Conservation (phyloP, 2,888 invertebrate genomes). For the Morpho helenor region DNA sequence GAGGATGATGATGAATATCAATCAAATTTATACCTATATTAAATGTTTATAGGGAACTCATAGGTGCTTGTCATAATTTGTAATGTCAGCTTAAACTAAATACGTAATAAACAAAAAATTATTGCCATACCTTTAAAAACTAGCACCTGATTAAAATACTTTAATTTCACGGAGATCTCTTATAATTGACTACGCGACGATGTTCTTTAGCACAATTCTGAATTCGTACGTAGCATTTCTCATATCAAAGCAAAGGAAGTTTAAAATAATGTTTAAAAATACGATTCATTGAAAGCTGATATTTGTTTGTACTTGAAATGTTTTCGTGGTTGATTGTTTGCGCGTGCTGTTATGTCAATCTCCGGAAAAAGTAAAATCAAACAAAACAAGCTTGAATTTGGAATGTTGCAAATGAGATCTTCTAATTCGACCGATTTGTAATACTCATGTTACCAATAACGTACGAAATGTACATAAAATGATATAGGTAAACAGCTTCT, state of each 20-base stretch:
- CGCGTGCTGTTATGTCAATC: slow-evolving; percentile 20
- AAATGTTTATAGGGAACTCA: no score
- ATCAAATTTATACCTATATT: no score
- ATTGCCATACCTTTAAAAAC: background rate
- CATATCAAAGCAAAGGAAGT: slow-evolving; percentile 51
- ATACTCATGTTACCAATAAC: background rate
- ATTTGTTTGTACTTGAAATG: slow-evolving; percentile 21
- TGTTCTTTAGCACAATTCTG: slow-evolving; percentile 45
- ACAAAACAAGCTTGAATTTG: slow-evolving; percentile 15
- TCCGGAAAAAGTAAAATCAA: slow-evolving; percentile 15
- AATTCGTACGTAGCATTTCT: slow-evolving; percentile 44
- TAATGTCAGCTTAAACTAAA: no score
- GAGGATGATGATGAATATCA: no score
- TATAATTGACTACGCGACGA: slow-evolving; percentile 2
- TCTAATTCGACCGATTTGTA: slow-evolving; percentile 7
- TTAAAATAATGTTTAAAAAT: slow-evolving; percentile 58
- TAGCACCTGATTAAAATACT: slow-evolving; percentile 8
- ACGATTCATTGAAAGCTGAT: slow-evolving; percentile 29
- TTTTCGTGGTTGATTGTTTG: slow-evolving; percentile 8
- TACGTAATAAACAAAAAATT: no score
- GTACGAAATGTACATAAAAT: background rate
- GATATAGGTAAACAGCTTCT: background rate
- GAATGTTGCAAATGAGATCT: slow-evolving; percentile 4
- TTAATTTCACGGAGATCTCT: background rate
- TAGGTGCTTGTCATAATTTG: no score